phyloP scores from a whole-genome alignment of 2,888 invertebrate species.

The Spatulosminthurus flaviceps region DNA sequence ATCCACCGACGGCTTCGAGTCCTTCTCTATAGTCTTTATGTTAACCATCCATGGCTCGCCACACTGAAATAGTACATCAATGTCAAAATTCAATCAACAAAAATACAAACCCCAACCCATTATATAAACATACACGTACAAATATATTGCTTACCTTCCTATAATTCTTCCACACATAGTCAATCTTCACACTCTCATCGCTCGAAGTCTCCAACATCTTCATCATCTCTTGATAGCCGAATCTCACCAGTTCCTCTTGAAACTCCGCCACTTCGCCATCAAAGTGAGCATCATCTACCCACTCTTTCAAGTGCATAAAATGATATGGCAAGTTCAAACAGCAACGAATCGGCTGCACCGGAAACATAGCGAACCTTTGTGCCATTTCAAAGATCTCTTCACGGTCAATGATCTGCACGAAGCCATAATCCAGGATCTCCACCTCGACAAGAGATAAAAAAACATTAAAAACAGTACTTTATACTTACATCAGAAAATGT shows the following conservation, averaged over 20 bases:
- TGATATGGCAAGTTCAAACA: neutral
- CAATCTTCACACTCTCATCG: neutral
- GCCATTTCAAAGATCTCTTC: neutral
- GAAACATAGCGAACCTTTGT: neutral
- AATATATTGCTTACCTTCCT: neutral
- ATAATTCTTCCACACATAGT: neutral
- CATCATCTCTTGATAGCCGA: neutral
- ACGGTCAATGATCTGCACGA: neutral
- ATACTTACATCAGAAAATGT: no score
- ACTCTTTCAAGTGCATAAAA: neutral
- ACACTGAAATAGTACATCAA: neutral
- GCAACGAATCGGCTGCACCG: neutral
- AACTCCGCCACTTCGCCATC: neutral
- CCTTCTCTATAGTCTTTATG: neutral
- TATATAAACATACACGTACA: no score
- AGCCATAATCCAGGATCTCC: neutral
- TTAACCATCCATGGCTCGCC: slow-evolving; percentile 4
- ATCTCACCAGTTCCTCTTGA: neutral
- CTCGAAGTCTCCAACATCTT: neutral
- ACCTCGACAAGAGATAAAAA: neutral
- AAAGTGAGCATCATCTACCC: neutral
- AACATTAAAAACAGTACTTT: no score
- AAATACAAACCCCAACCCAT: no score
- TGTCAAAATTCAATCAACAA: neutral
- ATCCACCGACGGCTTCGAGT: neutral